Evolutionary conservation across 2,888 invertebrate genomes (phyloP), one percentile per base, ranked within the genome.

Genomic region (Drosophila nigritarsus): DNA sequence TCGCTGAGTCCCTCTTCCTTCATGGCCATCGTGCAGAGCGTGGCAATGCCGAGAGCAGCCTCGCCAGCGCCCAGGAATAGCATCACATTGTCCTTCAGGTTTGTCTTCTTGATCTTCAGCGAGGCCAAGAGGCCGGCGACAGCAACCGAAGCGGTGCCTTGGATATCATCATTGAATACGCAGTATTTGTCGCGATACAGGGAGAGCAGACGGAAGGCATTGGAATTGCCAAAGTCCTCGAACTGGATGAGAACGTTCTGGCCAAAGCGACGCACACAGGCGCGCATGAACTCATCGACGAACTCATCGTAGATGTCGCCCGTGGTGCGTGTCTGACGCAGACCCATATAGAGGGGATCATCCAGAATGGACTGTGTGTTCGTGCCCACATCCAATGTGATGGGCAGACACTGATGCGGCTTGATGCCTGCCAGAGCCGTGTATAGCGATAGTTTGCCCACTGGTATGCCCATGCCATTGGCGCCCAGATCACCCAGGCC

Each of bases 151-250:
- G 99, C 99, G 6, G 99, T 98, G 91, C 99, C 99, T 66, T 99
- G 99, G 92, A 99, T 99, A 93, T 99, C 99, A 93, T 99, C 99
- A 94, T 99, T 99, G 94, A 99, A 99, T 18, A 98, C 98, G 93
- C 99, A 99, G 93, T 97, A 96, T 90, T 95, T 92, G 87, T 97
- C 94, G 49, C 98, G 95, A 94, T 99, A 99, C 92, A 97, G 98
- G 89, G 96, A 96, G 77, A 99, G 94, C 64, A 99, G 94, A 40
- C 97, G 94, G 94, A 99, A 99, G 8, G 99, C 99, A 94, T 99
- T 99, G 13, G 96, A 95, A 92, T 99, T 99, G 62, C 96, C 99
- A 93, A 99, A 99, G 94, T 99, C 99, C 94, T 99, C 99, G 94
- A 99, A 99, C 94, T 96, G 97, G 56, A 98, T 97, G 71, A 98